Conservation (phyloP, 2,888 invertebrate genomes). For the Ferdinandea cuprea region DNA sequence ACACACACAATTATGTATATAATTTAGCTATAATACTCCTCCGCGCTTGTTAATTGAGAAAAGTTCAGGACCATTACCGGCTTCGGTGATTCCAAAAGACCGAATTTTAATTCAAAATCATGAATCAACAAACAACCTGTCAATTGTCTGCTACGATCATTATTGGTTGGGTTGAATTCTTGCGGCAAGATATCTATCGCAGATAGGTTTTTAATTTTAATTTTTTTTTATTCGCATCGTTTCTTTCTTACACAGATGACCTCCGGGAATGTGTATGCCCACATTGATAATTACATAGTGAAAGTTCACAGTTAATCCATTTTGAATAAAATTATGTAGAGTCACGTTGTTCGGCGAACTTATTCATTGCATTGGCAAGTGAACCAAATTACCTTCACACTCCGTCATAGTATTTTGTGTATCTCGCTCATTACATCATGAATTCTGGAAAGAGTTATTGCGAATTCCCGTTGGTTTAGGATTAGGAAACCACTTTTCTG, state of each 20-base stretch:
- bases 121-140: constrained; percentile 67
- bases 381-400: constrained; percentile 24
- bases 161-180: constrained; percentile 35
- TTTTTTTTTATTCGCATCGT: no score
- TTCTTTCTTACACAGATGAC: constrained; percentile 16
- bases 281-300: constrained; percentile 37
- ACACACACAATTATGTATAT: neutral
- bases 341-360: constrained; percentile 32
- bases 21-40: constrained; percentile 40
- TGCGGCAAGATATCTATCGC: constrained; percentile 57
- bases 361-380: constrained; percentile 3
- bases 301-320: constrained; percentile 60
- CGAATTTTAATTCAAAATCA: constrained; percentile 61
- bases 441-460: constrained; percentile 20
- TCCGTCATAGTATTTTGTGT: constrained; percentile 4
- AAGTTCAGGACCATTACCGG: constrained; percentile 49
- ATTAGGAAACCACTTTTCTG: constrained; percentile 2
- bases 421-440: constrained; percentile 36
- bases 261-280: constrained; percentile 40
- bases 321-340: constrained; percentile 33
- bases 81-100: constrained; percentile 42
- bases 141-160: constrained; percentile 58
- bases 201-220: constrained; percentile 14
- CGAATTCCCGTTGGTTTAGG: neutral
- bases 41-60: constrained; percentile 38